Conservation (phyloP, 2,113 vertebrate genomes). For the Syngnathus floridae region DNA sequence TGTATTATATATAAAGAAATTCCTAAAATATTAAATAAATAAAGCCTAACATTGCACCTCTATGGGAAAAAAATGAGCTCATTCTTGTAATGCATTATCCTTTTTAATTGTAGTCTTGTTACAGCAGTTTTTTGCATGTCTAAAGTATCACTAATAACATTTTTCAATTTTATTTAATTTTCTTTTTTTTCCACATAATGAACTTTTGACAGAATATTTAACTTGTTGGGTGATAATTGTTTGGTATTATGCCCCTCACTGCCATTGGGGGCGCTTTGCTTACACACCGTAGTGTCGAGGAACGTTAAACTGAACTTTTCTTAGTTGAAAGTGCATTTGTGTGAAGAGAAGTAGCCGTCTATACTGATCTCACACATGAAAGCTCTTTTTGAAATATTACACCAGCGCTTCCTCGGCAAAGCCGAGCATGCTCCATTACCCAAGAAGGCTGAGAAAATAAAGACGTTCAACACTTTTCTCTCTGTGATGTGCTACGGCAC, state of each 20-base stretch:
- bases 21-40: too few relatives aligned
- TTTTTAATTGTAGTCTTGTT: too few relatives aligned
- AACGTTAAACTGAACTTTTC: background rate
- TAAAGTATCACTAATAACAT: too few relatives aligned
- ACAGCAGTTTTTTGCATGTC: too few relatives aligned
- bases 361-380: background rate
- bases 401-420: constrained; percentile 33
- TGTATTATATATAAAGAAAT: too few relatives aligned
- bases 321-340: background rate
- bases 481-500: constrained; percentile 49
- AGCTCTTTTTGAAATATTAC: constrained; percentile 30
- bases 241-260: background rate
- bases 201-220: background rate
- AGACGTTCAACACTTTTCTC: constrained; percentile 37
- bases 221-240: background rate
- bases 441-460: constrained; percentile 23
- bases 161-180: too few relatives aligned
- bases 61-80: too few relatives aligned
- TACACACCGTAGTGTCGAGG: background rate
- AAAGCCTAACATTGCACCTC: too few relatives aligned
- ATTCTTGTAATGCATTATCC: too few relatives aligned
- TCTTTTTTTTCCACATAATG: too few relatives aligned
- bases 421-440: constrained; percentile 32
- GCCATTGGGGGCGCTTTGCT: background rate
- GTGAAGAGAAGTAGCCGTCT: background rate